Evolutionary conservation across 2,113 vertebrate genomes (phyloP).

Genomic region (Parus major): DNA sequence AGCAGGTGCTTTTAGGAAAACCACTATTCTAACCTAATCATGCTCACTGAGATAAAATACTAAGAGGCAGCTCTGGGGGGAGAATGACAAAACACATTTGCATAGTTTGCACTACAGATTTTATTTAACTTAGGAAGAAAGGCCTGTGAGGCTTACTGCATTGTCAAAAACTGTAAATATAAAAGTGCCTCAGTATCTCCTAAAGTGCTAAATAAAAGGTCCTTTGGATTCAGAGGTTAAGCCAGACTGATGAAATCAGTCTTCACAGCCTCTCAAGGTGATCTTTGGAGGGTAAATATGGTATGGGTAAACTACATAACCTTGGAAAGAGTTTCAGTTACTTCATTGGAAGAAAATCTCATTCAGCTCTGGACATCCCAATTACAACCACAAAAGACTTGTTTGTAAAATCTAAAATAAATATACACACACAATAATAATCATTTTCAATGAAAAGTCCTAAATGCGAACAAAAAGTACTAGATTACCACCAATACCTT

Average conservation of each 20-base stretch:
- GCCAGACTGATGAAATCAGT: not conserved
- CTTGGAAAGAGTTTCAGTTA: not conserved
- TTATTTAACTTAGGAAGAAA: constrained; percentile 57
- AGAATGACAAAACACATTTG: constrained; percentile 50
- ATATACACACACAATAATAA: not conserved
- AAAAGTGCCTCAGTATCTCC: constrained; percentile 38
- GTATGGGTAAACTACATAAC: not conserved
- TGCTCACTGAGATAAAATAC: constrained; percentile 29
- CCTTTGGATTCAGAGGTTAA: not conserved
- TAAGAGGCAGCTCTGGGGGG: constrained; percentile 5
- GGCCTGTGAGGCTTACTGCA: not conserved
- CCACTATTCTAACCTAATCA: constrained; percentile 24
- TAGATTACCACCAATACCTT: not conserved
- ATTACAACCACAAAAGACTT: not conserved
- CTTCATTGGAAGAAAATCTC: not conserved
- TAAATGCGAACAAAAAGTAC: not conserved
- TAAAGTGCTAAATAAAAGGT: constrained; percentile 27
- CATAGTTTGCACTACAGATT: constrained; percentile 28
- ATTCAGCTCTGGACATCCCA: not conserved
- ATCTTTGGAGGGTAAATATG: not conserved
- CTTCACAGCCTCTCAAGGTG: not conserved
- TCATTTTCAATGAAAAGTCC: not conserved
- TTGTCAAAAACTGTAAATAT: constrained; percentile 28
- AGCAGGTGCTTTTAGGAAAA: constrained; percentile 8
- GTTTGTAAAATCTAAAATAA: not conserved